phyloP scores from a whole-genome alignment of 2,888 invertebrate genomes.

The Volucella bombylans region DNA sequence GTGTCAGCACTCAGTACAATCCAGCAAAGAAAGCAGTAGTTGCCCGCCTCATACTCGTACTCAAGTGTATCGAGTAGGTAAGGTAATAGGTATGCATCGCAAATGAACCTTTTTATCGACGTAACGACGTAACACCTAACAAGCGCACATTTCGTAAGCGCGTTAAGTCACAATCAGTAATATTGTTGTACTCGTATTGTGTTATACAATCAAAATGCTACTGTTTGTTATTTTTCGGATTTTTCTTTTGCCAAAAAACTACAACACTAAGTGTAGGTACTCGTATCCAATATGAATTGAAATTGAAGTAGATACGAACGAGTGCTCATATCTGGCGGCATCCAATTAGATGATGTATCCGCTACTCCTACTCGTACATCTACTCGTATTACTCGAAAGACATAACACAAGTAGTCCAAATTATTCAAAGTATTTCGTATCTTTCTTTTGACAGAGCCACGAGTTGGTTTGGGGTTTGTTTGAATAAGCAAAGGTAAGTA shows the following conservation, averaged over 20 bases:
- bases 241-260: conserved; percentile 49
- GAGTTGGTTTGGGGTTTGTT: conserved; percentile 63
- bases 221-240: conserved; percentile 5
- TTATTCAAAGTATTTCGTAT: background rate
- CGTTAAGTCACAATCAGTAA: conserved; percentile 62
- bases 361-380: too few species aligned
- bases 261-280: background rate
- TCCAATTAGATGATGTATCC: conserved; percentile 61
- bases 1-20: too few species aligned
- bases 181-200: conserved; percentile 27
- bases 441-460: conserved; percentile 41
- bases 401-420: conserved; percentile 32
- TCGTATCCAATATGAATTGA: too few species aligned
- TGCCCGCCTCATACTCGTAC: background rate
- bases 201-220: conserved; percentile 51
- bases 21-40: too few species aligned
- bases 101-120: conserved; percentile 43
- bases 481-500: conserved; percentile 73
- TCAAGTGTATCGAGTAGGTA: conserved; percentile 17
- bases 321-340: conserved; percentile 38
- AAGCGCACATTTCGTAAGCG: conserved; percentile 52
- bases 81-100: background rate
- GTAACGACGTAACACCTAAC: conserved; percentile 31
- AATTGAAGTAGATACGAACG: background rate
- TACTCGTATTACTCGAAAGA: background rate